These are phyloP conservation scores for Vanessa tameamea DNA, from an alignment of 1,140 invertebrate genomes.

Conservation along the genomic window DNA sequence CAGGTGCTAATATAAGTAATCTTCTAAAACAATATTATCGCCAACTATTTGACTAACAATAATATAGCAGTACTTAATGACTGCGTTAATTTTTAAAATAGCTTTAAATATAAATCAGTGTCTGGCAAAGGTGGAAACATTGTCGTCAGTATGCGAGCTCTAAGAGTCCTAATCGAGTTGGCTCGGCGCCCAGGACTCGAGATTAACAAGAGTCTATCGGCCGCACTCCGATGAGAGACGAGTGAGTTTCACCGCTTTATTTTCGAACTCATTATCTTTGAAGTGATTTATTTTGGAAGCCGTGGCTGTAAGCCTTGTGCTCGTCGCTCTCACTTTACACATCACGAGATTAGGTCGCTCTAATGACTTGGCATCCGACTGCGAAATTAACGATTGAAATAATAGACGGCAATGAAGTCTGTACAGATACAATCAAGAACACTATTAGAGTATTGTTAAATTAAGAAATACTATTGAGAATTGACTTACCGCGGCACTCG, in stretches of 20 bases:
- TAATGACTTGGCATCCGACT: constrained; percentile 33
- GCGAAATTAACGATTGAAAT: constrained; percentile 30
- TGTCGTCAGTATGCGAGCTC: constrained; percentile 52
- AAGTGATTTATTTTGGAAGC: constrained; percentile 76
- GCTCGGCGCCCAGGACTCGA: constrained; percentile 53
- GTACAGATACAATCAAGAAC: not conserved
- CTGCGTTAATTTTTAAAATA: constrained; percentile 23
- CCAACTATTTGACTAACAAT: constrained; percentile 31
- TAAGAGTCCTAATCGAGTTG: constrained; percentile 67
- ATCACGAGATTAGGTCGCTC: constrained; percentile 31
- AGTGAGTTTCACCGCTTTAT: constrained; percentile 73
- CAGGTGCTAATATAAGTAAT: constrained; percentile 49
- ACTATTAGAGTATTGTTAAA: constrained; percentile 15
- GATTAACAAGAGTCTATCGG: constrained; percentile 63
- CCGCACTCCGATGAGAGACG: constrained; percentile 64
- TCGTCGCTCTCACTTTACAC: constrained; percentile 27
- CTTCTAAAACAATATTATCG: constrained; percentile 36
- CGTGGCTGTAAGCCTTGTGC: constrained; percentile 43
- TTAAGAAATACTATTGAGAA: constrained; percentile 6
- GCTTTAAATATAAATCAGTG: constrained; percentile 40
- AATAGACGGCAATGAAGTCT: constrained; percentile 24
- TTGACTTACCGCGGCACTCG: not conserved
- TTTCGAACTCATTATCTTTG: constrained; percentile 77
- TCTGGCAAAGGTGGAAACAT: constrained; percentile 48
- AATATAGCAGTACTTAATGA: constrained; percentile 19